Evolutionary conservation across 2,888 invertebrate species (phyloP).

Genomic region (Drosophila quinaria): DNA sequence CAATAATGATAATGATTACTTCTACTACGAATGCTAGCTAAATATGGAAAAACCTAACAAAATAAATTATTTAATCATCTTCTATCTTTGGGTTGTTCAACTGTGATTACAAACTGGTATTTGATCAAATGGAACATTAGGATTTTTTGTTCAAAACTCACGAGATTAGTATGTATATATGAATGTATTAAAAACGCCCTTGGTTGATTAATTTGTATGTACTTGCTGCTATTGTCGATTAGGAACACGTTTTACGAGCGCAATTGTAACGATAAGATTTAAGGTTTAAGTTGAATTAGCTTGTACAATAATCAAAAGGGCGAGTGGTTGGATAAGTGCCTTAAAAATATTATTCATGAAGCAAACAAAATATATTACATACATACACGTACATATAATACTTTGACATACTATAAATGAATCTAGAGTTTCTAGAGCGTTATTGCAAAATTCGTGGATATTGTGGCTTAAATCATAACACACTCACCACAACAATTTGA

Average conservation of each 20-base stretch:
- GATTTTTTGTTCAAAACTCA: background rate
- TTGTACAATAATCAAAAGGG: conserved; percentile 5
- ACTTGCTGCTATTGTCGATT: background rate
- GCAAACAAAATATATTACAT: background rate
- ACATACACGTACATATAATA: background rate
- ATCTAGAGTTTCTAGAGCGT: background rate
- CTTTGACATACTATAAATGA: background rate
- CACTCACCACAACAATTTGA: conserved; percentile 7
- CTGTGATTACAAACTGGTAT: background rate
- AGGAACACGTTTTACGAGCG: conserved; percentile 18
- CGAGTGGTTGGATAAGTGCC: background rate
- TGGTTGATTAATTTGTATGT: conserved; percentile 7
- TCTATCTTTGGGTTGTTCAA: conserved; percentile 3
- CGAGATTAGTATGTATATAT: too few species aligned
- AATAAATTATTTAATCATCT: background rate
- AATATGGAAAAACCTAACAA: background rate
- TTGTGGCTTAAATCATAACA: conserved; percentile 26
- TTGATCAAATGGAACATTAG: background rate
- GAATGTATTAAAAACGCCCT: conserved; percentile 1
- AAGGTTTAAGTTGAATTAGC: conserved; percentile 5
- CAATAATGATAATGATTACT: background rate
- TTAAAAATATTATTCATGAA: background rate
- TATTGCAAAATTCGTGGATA: conserved; percentile 18
- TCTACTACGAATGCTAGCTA: background rate
- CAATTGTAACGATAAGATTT: conserved; percentile 16